Conservation (phyloP, 2,888 invertebrate genomes). For the Xestia xanthographa region DNA sequence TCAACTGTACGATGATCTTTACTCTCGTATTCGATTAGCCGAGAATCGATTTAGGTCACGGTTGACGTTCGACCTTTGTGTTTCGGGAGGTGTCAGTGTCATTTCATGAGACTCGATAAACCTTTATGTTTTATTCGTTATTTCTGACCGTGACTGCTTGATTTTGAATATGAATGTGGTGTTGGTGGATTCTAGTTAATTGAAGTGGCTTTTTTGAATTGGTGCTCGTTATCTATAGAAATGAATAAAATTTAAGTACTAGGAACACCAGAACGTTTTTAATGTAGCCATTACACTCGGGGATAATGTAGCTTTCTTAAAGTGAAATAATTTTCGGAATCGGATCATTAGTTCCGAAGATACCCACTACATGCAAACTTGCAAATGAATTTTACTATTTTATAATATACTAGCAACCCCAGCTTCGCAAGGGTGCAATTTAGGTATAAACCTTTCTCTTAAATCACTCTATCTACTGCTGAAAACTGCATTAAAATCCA, state of each 20-base stretch:
- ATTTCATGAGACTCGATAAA: slow-evolving; percentile 42
- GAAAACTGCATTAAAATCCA: too few relatives aligned
- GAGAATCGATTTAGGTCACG: slow-evolving; percentile 62
- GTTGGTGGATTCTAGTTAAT: neutral
- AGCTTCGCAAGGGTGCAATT: too few relatives aligned
- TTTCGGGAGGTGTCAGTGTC: slow-evolving; percentile 48
- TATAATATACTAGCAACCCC: too few relatives aligned
- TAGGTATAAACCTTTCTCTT: too few relatives aligned
- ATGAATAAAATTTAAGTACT: too few relatives aligned
- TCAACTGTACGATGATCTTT: slow-evolving; percentile 1
- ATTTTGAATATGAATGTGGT: slow-evolving; percentile 19
- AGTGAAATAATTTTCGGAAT: too few relatives aligned
- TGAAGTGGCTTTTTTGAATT: neutral
- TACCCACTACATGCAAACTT: too few relatives aligned
- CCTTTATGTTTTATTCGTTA: slow-evolving; percentile 46
- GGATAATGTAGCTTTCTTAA: too few relatives aligned
- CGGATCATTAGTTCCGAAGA: neutral
- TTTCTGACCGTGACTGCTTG: slow-evolving; percentile 30
- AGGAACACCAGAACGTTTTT: too few relatives aligned
- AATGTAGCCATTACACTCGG: too few relatives aligned
- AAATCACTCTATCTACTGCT: too few relatives aligned
- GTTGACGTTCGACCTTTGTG: slow-evolving; percentile 57
- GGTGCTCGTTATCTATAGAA: neutral
- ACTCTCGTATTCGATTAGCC: slow-evolving; percentile 62
- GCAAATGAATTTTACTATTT: too few relatives aligned